A percentile compares a stretch with the other conserved stretches of the same genome.
Evolutionary conservation across 2,113 vertebrate genomes (phyloP).

Genomic region (Amblyornis subalaris): DNA sequence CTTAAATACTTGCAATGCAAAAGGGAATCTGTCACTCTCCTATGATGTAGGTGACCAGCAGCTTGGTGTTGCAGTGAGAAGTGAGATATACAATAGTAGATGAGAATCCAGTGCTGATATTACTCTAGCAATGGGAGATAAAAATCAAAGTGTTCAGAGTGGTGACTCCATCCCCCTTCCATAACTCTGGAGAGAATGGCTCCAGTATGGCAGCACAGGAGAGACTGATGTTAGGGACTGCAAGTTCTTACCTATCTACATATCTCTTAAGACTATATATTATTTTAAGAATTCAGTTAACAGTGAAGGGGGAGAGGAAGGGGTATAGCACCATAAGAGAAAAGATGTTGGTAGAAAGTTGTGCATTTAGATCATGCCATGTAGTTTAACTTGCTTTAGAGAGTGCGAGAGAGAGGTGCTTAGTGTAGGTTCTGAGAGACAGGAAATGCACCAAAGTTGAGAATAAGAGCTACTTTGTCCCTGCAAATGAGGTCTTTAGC

Average conservation of each 20-base stretch:
- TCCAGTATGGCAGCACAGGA: neutral
- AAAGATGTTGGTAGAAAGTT: neutral
- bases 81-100: neutral
- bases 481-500: neutral
- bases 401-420: neutral
- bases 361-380: neutral
- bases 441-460: neutral
- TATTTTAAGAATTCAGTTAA: neutral
- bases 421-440: neutral
- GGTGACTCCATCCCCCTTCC: neutral
- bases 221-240: neutral
- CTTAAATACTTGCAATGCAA: neutral
- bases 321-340: neutral
- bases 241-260: neutral
- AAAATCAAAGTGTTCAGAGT: neutral
- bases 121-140: neutral
- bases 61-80: neutral
- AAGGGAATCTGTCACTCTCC: neutral
- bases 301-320: neutral
- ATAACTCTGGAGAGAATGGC: neutral
- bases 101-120: neutral
- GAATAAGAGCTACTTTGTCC: neutral
- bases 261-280: neutral
- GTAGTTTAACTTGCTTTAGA: neutral
- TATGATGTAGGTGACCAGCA: neutral